Base-by-base conservation (phyloP, 2,113 vertebrate genomes). In the Tinamus guttatus region DNA sequence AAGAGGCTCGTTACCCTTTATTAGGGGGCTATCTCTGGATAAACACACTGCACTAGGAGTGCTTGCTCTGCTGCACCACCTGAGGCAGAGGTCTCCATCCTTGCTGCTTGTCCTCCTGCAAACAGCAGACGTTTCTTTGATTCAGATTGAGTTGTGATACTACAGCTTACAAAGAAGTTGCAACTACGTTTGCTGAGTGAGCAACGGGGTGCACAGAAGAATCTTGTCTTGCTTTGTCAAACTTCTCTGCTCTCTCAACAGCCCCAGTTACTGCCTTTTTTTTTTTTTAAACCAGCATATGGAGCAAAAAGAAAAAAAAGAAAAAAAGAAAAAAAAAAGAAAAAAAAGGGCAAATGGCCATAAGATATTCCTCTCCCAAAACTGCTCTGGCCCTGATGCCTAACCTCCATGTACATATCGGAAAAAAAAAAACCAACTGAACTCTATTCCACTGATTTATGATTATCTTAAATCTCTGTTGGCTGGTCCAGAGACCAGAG, bases 241-340 rank as follows among this genome's bases (percentile, higher is more conserved):
- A 38, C 3, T 19, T 34, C 22, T 65, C 28, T 65, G 30, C 15
- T 65, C 54, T 40, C 25, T 3, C 2, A 8, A 11, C 80, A 11
- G 5, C 1, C 12, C 3, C 11, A 0, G 1, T 22, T 25, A 64
- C 4, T n/a, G 10, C 3, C 27, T 40, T 47, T 47, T 47, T 47
- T 47, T 47, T 47, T 47, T 47, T 47, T 47, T 20, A 19, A 47
- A 13, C 49, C 45, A 32, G 8, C 6, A 68, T 0, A 1, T 7
- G 67, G 34, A 75, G 25, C 5, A 45, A 71, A 63, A 69, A 40
- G 10, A 4, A 49, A 40, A 40, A 40, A 40, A 8, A 40, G 40
- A 41, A 41, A 41, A 41, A 41, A 32, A 70, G 25, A 6, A 51
- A 78, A 63, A 69, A 40, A 12, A 5, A 51, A 75, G 21, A 7